These are phyloP conservation scores for Catharus ustulatus DNA, from an alignment of 2,797 vertebrate genomes.

Conservation along the genomic window DNA sequence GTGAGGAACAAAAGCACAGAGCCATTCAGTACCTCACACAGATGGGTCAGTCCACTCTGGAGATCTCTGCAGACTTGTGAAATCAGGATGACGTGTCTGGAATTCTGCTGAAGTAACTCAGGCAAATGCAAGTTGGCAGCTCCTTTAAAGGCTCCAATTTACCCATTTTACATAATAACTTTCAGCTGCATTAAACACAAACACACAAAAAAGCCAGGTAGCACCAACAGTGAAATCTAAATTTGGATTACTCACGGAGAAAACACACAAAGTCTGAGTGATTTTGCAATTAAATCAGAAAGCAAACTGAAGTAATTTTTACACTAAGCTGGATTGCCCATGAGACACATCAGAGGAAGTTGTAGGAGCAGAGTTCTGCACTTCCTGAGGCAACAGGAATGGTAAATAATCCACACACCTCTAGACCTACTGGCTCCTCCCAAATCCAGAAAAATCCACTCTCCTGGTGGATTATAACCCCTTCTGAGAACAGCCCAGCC, in stretches of 20 bases:
- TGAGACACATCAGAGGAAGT: neutral
- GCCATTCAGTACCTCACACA: neutral
- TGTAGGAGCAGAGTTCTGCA: neutral
- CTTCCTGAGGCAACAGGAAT: neutral
- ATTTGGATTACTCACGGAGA: neutral
- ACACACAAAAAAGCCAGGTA: neutral
- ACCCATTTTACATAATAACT: conserved; percentile 41
- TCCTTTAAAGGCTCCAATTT: conserved; percentile 53
- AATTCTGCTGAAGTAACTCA: conserved; percentile 52
- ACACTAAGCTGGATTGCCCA: neutral
- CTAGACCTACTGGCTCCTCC: neutral
- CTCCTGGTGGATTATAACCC: neutral
- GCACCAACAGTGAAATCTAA: neutral
- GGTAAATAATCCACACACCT: neutral
- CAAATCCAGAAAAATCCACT: neutral
- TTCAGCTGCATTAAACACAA: conserved; percentile 26
- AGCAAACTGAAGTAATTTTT: neutral
- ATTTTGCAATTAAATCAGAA: neutral
- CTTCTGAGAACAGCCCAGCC: neutral
- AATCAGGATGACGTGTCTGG: conserved; percentile 36
- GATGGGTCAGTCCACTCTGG: conserved; percentile 42
- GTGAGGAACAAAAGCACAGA: neutral
- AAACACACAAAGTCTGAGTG: neutral
- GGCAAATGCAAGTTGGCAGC: conserved; percentile 47
- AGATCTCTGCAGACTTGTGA: conserved; percentile 47